Percentiles rank a stretch among this genome's conserved stretches.
Conservation (phyloP, 1,140 invertebrate species). For the Drosophila repletoides region DNA sequence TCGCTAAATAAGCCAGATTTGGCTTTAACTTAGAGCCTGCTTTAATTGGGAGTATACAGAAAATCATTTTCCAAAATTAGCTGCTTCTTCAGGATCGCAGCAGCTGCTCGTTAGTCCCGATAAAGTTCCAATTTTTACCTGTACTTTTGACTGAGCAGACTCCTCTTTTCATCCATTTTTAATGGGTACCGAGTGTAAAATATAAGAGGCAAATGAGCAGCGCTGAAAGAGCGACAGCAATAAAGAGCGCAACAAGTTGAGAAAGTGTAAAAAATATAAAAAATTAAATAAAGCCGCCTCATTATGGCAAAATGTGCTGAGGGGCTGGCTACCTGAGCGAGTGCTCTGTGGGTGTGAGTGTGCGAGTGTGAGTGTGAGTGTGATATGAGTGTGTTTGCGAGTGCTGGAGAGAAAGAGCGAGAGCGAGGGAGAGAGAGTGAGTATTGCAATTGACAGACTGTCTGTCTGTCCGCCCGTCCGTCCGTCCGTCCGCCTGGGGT, state of each 20-base stretch:
- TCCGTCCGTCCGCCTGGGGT: too few species aligned
- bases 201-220: constrained; percentile 23
- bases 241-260: constrained; percentile 47
- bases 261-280: constrained; percentile 29
- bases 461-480: too few species aligned
- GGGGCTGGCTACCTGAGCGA: constrained; percentile 8
- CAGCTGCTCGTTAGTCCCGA: too few species aligned
- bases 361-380: not conserved
- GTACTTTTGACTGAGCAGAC: too few species aligned
- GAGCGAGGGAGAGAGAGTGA: constrained; percentile 17
- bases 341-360: not conserved
- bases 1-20: too few species aligned
- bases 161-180: too few species aligned
- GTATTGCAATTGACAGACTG: constrained; percentile 54
- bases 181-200: too few species aligned
- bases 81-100: too few species aligned
- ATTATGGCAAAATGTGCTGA: constrained; percentile 34
- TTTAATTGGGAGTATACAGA: too few species aligned
- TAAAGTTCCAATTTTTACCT: too few species aligned
- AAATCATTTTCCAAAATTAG: too few species aligned
- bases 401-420: constrained; percentile 13
- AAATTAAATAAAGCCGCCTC: constrained; percentile 18
- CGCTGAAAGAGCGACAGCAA: constrained; percentile 18
- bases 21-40: too few species aligned
- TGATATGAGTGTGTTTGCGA: constrained; percentile 11